Evolutionary conservation across 37 sponge, comb jelly and placozoan genomes (phyloP), one percentile per base, ranked within the genome.

Genomic region (Eunapius fragilis): DNA sequence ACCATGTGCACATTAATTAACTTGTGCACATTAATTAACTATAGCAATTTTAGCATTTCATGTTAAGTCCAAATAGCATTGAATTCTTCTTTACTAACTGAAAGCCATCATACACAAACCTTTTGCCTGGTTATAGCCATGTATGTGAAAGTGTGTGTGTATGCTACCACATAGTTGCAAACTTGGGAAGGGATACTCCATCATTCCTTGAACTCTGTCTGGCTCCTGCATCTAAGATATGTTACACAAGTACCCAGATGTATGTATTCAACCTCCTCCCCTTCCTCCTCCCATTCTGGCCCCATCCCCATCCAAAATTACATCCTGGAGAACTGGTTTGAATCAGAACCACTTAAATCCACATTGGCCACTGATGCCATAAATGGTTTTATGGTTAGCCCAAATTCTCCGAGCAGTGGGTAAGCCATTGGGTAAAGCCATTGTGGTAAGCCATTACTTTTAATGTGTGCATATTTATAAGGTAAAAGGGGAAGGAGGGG

Each of bases 351-450:
- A 14, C 84, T 98, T 45, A 88, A 91, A 74, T 92, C 95, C 37
- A 93, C 97, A 9, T 86, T 98, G 58, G 99, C 97, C 32, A 95
- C 96, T 69, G 99, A 98, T 81, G 89, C 97, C n/a, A 91, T 98
- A 69, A 95, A 95, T 79, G 99, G 99, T 35, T 92, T 92, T 0
- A 90, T 91, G 92, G 71, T 82, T 31, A 93, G 97, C 45, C 99
- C 99, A 24, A 71, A 80, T 26, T 77, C 85, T 23, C 88, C 88
- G 26, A 97, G 99, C 68, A 97, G 94, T 86, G 90, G 96, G 96
- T 96, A 26, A 84, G 41, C 41, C 41, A 41, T 41, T 41, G 11
- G 28, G 11, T 11, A 2, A 2, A 82, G 31, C 4, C 71, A 5
- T 25, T 82, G 31, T 17, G 71, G 71, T 3, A 30, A 82, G 25